These are phyloP conservation scores for Sepioteuthis lessoniana DNA, from an alignment of 2,888 invertebrate genomes.

Conservation along the genomic window DNA sequence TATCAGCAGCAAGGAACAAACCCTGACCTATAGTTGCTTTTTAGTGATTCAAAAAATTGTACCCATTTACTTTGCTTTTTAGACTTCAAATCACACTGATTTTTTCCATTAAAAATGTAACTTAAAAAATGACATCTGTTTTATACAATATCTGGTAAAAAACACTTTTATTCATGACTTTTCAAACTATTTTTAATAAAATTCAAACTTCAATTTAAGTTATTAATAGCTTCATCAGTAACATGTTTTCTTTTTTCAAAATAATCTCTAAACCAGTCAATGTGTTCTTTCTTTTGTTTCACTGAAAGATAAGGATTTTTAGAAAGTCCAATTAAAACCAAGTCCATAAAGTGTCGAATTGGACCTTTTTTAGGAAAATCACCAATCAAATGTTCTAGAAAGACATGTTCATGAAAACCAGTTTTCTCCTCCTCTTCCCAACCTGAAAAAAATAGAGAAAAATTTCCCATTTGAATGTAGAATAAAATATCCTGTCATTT, in stretches of 20 bases:
- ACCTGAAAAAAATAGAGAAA: constrained; percentile 65
- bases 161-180: not conserved
- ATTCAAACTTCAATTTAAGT: constrained; percentile 8
- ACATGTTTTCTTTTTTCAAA: constrained; percentile 83
- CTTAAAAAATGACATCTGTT: too few relatives aligned
- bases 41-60: too few relatives aligned
- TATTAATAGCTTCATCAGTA: constrained; percentile 76
- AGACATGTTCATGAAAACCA: constrained; percentile 94
- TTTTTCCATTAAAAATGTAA: too few relatives aligned
- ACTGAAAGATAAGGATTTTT: constrained; percentile 94
- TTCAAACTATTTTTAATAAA: not conserved
- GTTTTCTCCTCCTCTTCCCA: constrained; percentile 78
- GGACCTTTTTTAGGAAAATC: constrained; percentile 92
- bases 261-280: constrained; percentile 92
- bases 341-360: constrained; percentile 96
- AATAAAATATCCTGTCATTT: not conserved
- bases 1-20: too few relatives aligned
- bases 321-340: constrained; percentile 92
- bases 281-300: constrained; percentile 89
- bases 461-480: not conserved
- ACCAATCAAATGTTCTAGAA: constrained; percentile 89
- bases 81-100: too few relatives aligned
- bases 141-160: too few relatives aligned
- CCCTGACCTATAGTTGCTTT: too few relatives aligned
- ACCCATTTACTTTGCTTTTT: too few relatives aligned